Conservation (phyloP, 2,113 vertebrate genomes). For the Tragelaphus imberbis region DNA sequence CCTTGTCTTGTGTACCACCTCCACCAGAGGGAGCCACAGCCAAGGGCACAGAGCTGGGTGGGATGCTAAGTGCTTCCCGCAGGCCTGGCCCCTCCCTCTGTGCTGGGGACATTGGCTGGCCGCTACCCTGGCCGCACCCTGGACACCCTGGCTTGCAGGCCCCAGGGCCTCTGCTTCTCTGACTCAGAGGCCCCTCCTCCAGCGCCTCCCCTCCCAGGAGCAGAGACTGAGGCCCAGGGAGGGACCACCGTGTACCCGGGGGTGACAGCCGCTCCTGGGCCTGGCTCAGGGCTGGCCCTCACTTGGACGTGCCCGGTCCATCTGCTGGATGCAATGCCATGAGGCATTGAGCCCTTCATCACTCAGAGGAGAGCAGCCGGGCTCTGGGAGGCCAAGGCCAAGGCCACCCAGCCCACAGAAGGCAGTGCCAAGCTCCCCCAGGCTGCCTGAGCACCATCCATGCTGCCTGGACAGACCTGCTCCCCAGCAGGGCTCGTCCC, state of each 20-base stretch:
- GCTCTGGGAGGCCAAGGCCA: not conserved
- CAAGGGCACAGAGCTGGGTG: too few relatives aligned
- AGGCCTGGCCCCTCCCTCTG: not conserved
- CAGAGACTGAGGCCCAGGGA: not conserved
- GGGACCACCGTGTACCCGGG: fast-evolving
- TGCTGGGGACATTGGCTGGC: not conserved
- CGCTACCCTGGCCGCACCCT: fast-evolving
- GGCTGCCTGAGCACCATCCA: fast-evolving
- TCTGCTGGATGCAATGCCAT: not conserved
- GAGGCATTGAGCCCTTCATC: fast-evolving
- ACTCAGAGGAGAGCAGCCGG: not conserved
- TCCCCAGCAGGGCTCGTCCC: not conserved
- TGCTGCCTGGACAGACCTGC: not conserved
- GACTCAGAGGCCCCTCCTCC: not conserved
- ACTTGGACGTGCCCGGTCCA: not conserved
- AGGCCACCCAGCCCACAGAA: not conserved
- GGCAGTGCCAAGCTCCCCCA: not conserved
- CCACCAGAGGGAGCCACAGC: not conserved
- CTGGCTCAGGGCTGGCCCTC: not conserved
- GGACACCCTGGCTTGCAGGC: fast-evolving
- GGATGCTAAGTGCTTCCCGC: fast-evolving
- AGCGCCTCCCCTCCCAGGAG: not conserved
- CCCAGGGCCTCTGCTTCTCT: not conserved
- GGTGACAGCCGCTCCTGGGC: fast-evolving
- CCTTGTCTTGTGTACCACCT: not conserved